Conservation (phyloP, 2,888 invertebrate species). For the Lathronympha strigana region DNA sequence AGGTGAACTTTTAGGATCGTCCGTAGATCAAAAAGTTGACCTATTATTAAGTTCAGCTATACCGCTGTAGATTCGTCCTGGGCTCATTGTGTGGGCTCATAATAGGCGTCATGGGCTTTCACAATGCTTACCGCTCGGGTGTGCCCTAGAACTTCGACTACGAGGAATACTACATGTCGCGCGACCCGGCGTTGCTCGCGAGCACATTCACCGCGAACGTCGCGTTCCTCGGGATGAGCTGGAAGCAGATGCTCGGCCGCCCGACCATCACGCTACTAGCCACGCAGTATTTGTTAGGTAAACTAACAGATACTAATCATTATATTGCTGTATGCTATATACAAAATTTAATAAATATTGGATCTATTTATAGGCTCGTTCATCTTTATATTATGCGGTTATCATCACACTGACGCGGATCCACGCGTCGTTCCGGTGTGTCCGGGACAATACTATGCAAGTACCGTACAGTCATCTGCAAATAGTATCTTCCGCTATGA, state of each 20-base stretch:
- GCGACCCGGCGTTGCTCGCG: slow-evolving; percentile 97
- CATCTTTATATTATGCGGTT: too few relatives aligned
- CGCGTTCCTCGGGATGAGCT: slow-evolving; percentile 97
- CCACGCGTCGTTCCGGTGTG: too few relatives aligned
- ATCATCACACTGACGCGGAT: too few relatives aligned
- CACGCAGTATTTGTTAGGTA: slow-evolving; percentile 94
- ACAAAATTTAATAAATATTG: too few relatives aligned
- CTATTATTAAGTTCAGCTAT: too few relatives aligned
- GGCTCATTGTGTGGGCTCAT: neutral
- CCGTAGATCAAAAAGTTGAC: too few relatives aligned
- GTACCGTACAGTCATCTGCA: too few relatives aligned
- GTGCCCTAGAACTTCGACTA: slow-evolving; percentile 92
- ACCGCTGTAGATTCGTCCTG: too few relatives aligned
- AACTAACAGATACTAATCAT: slow-evolving; percentile 51
- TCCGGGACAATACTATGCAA: too few relatives aligned
- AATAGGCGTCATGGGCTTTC: neutral
- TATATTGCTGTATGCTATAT: neutral
- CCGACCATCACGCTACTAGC: slow-evolving; percentile 96
- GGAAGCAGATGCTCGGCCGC: slow-evolving; percentile 98
- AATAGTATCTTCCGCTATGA: too few relatives aligned
- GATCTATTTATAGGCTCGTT: neutral
- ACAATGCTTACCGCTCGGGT: slow-evolving; percentile 61
- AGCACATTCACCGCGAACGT: slow-evolving; percentile 97
- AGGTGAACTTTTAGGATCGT: too few relatives aligned
- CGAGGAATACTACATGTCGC: slow-evolving; percentile 98